These are phyloP conservation scores for Protaetia brevitarsis DNA, from an alignment of 1,140 invertebrate genomes.

Conservation along the genomic window DNA sequence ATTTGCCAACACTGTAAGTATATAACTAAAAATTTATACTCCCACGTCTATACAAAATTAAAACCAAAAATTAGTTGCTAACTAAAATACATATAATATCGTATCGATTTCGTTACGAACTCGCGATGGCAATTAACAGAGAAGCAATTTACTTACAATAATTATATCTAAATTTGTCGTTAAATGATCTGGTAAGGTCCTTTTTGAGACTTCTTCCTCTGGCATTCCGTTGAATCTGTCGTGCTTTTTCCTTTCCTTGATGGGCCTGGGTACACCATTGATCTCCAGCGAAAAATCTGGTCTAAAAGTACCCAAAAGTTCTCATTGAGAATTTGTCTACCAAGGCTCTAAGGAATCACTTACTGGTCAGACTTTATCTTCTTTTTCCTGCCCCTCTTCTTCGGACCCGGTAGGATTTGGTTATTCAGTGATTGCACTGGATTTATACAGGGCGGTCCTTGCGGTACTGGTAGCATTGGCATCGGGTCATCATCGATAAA, in stretches of 20 bases:
- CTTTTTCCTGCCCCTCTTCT: conserved; percentile 79
- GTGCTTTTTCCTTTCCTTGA: conserved; percentile 89
- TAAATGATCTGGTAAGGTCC: conserved; percentile 90
- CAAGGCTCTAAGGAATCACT: conserved; percentile 32
- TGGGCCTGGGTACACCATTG: conserved; percentile 60
- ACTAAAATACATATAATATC: not conserved
- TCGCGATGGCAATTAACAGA: not conserved
- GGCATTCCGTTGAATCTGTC: conserved; percentile 96
- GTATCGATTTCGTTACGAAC: not conserved
- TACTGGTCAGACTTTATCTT: conserved; percentile 65
- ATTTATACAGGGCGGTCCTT: conserved; percentile 39
- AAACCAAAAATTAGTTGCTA: conserved; percentile 5
- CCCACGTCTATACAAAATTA: not conserved
- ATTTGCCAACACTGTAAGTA: conserved; percentile 12
- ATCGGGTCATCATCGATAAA: conserved; percentile 74
- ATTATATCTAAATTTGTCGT: conserved; percentile 92
- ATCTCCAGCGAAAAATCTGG: conserved; percentile 63
- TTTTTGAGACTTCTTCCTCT: conserved; percentile 91
- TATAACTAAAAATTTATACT: conserved; percentile 2
- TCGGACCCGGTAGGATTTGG: conserved; percentile 65
- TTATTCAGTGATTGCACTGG: conserved; percentile 47
- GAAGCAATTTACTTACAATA: conserved; percentile 86
- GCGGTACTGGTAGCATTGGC: conserved; percentile 53
- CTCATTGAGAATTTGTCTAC: not conserved
- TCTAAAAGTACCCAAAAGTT: conserved; percentile 46